Conservation (phyloP, 2,797 vertebrate genomes). For the Anabas testudineus region DNA sequence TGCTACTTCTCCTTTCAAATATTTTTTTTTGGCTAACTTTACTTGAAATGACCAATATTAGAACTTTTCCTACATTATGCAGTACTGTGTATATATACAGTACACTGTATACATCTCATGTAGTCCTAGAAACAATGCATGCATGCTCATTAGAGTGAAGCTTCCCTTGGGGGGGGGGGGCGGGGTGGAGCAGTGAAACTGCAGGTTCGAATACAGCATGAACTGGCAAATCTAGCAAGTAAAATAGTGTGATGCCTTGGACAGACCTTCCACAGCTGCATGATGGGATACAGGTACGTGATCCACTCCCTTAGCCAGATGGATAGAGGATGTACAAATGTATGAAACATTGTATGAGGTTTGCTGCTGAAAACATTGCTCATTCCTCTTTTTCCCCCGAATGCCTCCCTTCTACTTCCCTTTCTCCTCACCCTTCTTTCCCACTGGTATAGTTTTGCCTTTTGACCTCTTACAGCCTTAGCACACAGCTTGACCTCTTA, state of each 20-base stretch:
- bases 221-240: constrained; percentile 64
- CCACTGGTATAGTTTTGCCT: constrained; percentile 82
- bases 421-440: constrained; percentile 63
- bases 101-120: neutral
- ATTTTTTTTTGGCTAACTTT: neutral
- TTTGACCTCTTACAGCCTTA: constrained; percentile 85
- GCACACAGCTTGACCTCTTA: constrained; percentile 83
- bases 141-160: constrained; percentile 35
- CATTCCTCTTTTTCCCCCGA: constrained; percentile 79
- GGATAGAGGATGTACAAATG: constrained; percentile 81
- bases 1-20: no score
- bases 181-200: constrained; percentile 75
- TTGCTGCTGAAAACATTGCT: constrained; percentile 84
- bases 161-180: constrained; percentile 65
- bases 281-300: constrained; percentile 89
- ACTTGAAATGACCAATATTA: neutral
- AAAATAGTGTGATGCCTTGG: constrained; percentile 80
- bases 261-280: constrained; percentile 83
- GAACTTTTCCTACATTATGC: neutral
- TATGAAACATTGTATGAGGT: constrained; percentile 80
- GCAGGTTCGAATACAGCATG: constrained; percentile 66
- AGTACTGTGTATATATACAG: neutral
- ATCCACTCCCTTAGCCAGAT: constrained; percentile 80
- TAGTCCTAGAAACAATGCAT: neutral
- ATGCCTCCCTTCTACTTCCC: constrained; percentile 73